A percentile compares a stretch with the other conserved stretches of the same genome.
Evolutionary conservation across 2,797 vertebrate species (phyloP).

Genomic region (Oreochromis grahami): DNA sequence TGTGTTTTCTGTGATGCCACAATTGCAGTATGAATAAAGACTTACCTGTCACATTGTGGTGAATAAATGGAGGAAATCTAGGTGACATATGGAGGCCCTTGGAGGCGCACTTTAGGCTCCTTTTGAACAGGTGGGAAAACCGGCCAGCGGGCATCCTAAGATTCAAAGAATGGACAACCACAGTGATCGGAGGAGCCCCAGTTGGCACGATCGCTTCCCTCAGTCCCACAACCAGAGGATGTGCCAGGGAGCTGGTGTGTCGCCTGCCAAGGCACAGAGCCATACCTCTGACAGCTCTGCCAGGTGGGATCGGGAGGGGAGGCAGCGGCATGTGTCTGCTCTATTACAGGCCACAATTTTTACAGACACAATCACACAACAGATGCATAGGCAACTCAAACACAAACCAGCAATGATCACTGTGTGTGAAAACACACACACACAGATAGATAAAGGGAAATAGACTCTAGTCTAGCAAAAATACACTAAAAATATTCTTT

Average conservation of each 20-base stretch:
- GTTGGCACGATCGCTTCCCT: conserved; percentile 50
- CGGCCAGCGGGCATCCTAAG: conserved; percentile 43
- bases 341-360: conserved; percentile 28
- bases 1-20: not conserved
- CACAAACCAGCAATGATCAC: not conserved
- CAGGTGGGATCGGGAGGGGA: conserved; percentile 54
- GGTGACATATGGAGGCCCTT: conserved; percentile 68
- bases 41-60: not conserved
- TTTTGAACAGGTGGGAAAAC: conserved; percentile 72
- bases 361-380: conserved; percentile 20
- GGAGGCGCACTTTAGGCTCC: conserved; percentile 51
- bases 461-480: not conserved
- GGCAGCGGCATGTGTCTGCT: conserved; percentile 25
- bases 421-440: conserved; percentile 18
- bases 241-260: conserved; percentile 51
- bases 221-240: conserved; percentile 25
- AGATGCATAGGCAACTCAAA: not conserved
- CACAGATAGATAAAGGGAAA: not conserved
- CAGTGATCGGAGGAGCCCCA: conserved; percentile 67
- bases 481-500: not conserved
- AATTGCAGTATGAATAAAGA: conserved; percentile 13
- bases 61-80: conserved; percentile 30
- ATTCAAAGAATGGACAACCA: conserved; percentile 49
- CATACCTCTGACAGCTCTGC: conserved; percentile 57
- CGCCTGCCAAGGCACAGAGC: conserved; percentile 60